phyloP scores from a whole-genome alignment of 2,888 invertebrate genomes.

The Coremacera marginata region DNA sequence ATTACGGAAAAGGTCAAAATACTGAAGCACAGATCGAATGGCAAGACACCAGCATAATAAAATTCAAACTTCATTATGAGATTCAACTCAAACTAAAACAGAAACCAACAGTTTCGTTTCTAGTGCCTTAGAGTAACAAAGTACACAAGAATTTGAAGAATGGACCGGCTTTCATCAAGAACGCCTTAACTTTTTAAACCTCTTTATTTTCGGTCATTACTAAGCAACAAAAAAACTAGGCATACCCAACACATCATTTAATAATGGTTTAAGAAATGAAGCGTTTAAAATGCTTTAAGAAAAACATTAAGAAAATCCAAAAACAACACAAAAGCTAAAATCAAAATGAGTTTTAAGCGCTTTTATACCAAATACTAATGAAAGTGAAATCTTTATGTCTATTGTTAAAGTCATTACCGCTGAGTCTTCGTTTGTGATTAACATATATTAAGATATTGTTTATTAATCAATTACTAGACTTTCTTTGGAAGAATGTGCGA shows the following conservation, averaged over 20 bases:
- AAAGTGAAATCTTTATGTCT: slow-evolving; percentile 3
- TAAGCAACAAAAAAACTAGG: too few species aligned
- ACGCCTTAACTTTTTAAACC: too few species aligned
- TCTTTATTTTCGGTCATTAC: too few species aligned
- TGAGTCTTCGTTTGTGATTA: background rate
- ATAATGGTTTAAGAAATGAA: background rate
- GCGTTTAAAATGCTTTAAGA: background rate
- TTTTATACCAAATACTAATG: background rate
- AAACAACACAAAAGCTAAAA: background rate
- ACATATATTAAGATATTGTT: background rate
- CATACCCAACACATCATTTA: background rate
- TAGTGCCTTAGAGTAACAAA: too few species aligned
- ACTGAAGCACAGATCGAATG: too few species aligned
- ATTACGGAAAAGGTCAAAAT: too few species aligned
- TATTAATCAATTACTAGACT: slow-evolving; percentile 4
- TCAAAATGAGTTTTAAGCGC: background rate
- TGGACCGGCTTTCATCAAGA: too few species aligned
- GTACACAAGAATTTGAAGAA: too few species aligned
- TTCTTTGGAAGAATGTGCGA: background rate
- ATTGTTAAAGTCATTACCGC: background rate
- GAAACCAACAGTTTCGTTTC: too few species aligned
- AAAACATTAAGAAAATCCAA: background rate
- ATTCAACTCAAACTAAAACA: too few species aligned
- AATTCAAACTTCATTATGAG: too few species aligned
- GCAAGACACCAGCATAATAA: too few species aligned